Base-by-base conservation (phyloP, 2,888 invertebrate genomes). In the Eucera pruinosa region DNA sequence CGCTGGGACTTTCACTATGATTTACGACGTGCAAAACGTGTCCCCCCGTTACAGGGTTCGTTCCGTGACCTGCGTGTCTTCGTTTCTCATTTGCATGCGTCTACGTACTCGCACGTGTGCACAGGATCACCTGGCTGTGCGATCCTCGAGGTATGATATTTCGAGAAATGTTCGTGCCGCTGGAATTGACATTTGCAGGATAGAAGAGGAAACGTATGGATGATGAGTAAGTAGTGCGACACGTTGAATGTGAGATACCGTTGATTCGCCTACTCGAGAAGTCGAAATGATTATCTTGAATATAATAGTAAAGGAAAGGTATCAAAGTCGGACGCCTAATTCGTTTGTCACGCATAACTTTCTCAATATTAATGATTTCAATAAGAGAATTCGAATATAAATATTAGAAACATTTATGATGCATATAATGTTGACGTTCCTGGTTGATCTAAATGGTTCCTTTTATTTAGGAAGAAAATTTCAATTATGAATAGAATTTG, bases 21-120 rank as follows among this genome's bases (percentile, higher is more conserved):
- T 84, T 84, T 84, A 83, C 82, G 80, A 80, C 62, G 76, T 66
- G 76, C 71, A 55, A 83, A 77, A 79, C 71, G 71, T 62, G 57
- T n/a, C 65, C 52, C 57, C 25, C 36, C 15, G 60, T 25, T 48
- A 36, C 64, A n/a, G 47, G 41, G 61, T 36, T 60, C 45, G 50
- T 43, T 41, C 23, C 45, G 48, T 25, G 36, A 45, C 61, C 48
- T 52, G 54, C 50, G 50, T 64, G 64, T 52, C 74, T 74, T 61
- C 54, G 57, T 4, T 54, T 36, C 54, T 55, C 76, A 41, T 76
- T 65, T 68, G 68, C 75, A 74, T 74, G 47, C 52, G 39, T 33
- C 45, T 50, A 54, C 36, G 64, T 64, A 43, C 23, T 39, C 45
- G 13, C 41, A 23, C 57, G 55, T 50, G 48, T 20, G 13, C 13